Conservation (phyloP, 2,113 vertebrate species). For the Mirounga angustirostris region DNA sequence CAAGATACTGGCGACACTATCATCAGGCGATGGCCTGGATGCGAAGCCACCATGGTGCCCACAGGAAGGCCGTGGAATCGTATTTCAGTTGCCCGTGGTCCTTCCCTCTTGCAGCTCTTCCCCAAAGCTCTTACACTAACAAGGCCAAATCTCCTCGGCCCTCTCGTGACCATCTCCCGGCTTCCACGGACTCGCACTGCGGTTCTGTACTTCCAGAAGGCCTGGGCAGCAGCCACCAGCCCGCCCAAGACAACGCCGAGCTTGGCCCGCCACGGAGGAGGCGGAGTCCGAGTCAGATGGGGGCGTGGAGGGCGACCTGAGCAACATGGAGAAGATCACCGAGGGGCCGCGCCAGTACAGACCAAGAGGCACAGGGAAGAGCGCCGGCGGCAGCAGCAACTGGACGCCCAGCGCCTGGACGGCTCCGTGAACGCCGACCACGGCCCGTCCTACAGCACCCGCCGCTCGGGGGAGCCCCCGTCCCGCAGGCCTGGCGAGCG, state of each 20-base stretch:
- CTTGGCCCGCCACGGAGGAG: constrained; percentile 6
- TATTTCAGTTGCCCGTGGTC: constrained; percentile 73
- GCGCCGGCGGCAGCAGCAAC: constrained; percentile 93
- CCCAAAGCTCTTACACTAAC: constrained; percentile 77
- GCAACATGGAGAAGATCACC: constrained; percentile 97
- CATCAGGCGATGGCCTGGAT: constrained; percentile 94
- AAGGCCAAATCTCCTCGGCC: constrained; percentile 76
- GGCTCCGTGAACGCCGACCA: constrained; percentile 93
- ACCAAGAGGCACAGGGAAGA: constrained; percentile 94
- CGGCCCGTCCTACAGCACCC: constrained; percentile 87
- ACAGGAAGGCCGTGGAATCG: constrained; percentile 90
- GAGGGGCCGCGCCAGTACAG: constrained; percentile 96
- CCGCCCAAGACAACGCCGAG: not conserved
- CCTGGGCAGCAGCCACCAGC: not conserved
- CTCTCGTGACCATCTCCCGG: not conserved
- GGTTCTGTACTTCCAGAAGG: fast-evolving
- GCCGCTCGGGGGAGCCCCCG: constrained; percentile 88
- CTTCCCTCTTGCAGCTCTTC: not conserved
- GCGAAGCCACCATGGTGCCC: constrained; percentile 91
- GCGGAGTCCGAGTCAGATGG: constrained; percentile 79
- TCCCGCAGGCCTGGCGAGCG: constrained; percentile 92
- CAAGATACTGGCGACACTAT: constrained; percentile 96
- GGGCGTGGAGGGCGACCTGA: constrained; percentile 93
- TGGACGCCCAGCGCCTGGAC: constrained; percentile 90
- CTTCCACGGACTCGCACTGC: not conserved